Evolutionary conservation across 2,113 vertebrate genomes (phyloP).

Genomic region (Ameiurus melas): DNA sequence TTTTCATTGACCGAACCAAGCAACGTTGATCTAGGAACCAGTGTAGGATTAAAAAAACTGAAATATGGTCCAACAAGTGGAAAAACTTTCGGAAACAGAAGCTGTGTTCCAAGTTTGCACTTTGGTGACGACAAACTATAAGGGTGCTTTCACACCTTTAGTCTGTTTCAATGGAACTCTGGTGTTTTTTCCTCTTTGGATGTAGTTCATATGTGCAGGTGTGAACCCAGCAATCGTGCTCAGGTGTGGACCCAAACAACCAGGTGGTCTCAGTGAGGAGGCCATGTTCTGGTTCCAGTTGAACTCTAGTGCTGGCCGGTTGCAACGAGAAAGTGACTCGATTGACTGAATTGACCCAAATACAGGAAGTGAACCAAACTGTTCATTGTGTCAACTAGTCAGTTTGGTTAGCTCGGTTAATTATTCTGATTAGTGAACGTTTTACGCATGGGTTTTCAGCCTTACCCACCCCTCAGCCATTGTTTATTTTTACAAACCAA

Average conservation of each 20-base stretch:
- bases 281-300: neutral
- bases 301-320: neutral
- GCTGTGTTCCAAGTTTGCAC: neutral
- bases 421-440: too few relatives aligned
- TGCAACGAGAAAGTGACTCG: too few relatives aligned
- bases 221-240: neutral
- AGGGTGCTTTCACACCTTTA: neutral
- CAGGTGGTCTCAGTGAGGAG: neutral
- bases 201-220: neutral
- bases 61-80: neutral
- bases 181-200: neutral
- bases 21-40: neutral
- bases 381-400: neutral
- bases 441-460: too few relatives aligned
- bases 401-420: too few relatives aligned
- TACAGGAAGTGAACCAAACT: neutral
- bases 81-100: neutral
- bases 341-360: neutral
- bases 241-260: neutral
- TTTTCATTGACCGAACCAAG: neutral
- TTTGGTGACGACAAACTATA: too few relatives aligned
- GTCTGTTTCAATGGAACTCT: neutral
- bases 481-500: neutral
- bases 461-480: too few relatives aligned
- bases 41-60: neutral